Evolutionary conservation across 35 echinoderm and acorn worm species (phyloP).

Genomic region (Ophioderma brevispina): DNA sequence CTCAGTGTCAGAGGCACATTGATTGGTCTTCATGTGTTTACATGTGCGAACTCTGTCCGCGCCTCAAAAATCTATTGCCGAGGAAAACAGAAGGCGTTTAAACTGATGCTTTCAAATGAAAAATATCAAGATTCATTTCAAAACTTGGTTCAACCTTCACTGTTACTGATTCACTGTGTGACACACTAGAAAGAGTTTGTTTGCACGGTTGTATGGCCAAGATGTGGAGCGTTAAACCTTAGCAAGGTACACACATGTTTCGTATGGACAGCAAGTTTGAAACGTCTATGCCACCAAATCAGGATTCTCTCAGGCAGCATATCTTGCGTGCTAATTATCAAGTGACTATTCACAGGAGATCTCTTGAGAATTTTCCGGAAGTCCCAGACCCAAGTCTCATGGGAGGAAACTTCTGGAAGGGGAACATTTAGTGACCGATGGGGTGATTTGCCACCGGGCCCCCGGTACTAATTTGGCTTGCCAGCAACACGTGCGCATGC

Average conservation of each 20-base stretch:
- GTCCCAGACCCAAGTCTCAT: constrained; percentile 27
- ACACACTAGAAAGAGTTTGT: background rate
- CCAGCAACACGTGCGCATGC: constrained; percentile 4
- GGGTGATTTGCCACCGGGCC: constrained; percentile 46
- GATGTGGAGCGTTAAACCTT: background rate
- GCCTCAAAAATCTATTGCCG: constrained; percentile 45
- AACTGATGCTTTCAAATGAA: background rate
- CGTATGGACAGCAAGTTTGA: constrained; percentile 25
- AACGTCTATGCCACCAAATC: constrained; percentile 26
- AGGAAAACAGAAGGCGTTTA: constrained; percentile 24
- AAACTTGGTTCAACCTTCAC: background rate
- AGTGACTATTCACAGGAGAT: constrained; percentile 25
- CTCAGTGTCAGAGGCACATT: background rate
- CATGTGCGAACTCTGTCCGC: constrained; percentile 21
- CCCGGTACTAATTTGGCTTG: constrained; percentile 13
- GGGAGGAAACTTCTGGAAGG: constrained; percentile 25
- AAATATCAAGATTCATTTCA: background rate
- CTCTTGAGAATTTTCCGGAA: constrained; percentile 8
- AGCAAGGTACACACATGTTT: constrained; percentile 45
- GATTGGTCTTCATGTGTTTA: constrained; percentile 26
- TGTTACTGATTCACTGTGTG: background rate
- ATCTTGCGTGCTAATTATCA: constrained; percentile 49
- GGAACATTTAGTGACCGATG: constrained; percentile 13
- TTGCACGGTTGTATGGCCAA: constrained; percentile 31
- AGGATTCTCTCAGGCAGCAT: constrained; percentile 46